Base-by-base conservation (phyloP, 1,140 invertebrate genomes). In the Doryteuthis pealeii region DNA sequence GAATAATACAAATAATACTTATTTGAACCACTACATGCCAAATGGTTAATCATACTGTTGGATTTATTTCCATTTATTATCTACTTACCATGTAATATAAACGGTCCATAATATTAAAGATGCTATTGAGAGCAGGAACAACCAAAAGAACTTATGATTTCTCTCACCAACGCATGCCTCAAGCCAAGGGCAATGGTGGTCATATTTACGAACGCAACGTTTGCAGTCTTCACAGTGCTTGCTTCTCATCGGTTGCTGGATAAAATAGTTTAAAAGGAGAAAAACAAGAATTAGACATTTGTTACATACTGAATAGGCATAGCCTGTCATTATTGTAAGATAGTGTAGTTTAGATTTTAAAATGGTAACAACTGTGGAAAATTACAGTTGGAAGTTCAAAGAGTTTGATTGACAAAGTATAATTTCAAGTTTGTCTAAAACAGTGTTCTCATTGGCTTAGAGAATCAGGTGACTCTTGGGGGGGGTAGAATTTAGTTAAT, bases 111-210 rank as follows among this genome's bases (percentile, higher is more conserved):
- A 33, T 26, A 87, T 84, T 1, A 87, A 78, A 26, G 81, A 33
- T 69, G 81, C 73, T 14, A 79, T 85, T 14, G 75, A 74, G 0
- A 86, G 62, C 3, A 89, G 81, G 73, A 88, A 89, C 28, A 85
- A 43, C 80, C 82, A 85, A 77, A 89, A 89, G 70, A 79, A 84
- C 66, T 82, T 84, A 76, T 88, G 87, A 77, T 88, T 89, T 30
- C 81, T 79, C 71, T 89, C 87, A 14, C 88, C 88, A 43, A 89
- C 78, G 79, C 88, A 89, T 8, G 87, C 84, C 74, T 87, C 86
- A 62, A 88, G 78, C 86, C 87, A 88, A 0, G 87, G 87, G 79
- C 88, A 89, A 76, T 89, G 88, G 74, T 89, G 88, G 77, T 89
- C 88, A 81, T 84, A 88, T 68, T 83, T 84, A 12, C 83, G 76